A percentile compares a stretch with the other conserved stretches of the same genome.
phyloP scores from a whole-genome alignment of 2,113 vertebrate species.

The Pontoporia blainvillei region DNA sequence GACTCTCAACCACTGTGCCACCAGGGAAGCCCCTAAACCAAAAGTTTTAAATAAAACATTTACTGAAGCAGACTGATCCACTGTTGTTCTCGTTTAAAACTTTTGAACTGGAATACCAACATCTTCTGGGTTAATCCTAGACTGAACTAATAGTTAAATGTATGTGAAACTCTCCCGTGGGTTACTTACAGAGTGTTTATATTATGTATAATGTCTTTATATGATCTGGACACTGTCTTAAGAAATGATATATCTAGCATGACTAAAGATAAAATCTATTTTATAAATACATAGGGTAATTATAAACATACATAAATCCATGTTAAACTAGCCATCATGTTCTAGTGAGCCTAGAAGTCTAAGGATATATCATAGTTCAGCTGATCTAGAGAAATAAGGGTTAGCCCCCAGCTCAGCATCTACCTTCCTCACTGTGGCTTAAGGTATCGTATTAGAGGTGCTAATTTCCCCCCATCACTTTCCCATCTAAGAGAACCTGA shows the following conservation, averaged over 20 bases:
- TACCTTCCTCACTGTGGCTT: not conserved
- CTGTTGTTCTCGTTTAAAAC: not conserved
- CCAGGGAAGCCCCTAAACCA: not conserved
- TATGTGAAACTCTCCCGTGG: not conserved
- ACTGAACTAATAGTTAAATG: not conserved
- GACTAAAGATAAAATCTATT: not conserved
- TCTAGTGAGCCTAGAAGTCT: not conserved
- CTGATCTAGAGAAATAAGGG: not conserved
- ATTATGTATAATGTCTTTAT: not conserved
- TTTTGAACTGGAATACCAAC: not conserved
- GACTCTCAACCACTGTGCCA: no score
- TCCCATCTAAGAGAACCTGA: not conserved
- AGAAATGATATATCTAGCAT: not conserved
- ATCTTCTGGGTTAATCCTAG: slow-evolving; percentile 9
- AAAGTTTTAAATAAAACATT: slow-evolving; percentile 18
- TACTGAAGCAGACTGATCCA: not conserved
- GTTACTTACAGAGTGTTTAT: not conserved
- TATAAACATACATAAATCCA: not conserved
- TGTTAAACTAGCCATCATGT: not conserved
- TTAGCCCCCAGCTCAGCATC: not conserved
- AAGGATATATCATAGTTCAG: not conserved
- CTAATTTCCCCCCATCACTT: not conserved
- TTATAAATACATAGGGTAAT: not conserved
- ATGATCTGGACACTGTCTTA: not conserved
- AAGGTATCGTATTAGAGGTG: not conserved